Base-by-base conservation (phyloP, 2,888 invertebrate genomes). In the Parelbella ahira region DNA sequence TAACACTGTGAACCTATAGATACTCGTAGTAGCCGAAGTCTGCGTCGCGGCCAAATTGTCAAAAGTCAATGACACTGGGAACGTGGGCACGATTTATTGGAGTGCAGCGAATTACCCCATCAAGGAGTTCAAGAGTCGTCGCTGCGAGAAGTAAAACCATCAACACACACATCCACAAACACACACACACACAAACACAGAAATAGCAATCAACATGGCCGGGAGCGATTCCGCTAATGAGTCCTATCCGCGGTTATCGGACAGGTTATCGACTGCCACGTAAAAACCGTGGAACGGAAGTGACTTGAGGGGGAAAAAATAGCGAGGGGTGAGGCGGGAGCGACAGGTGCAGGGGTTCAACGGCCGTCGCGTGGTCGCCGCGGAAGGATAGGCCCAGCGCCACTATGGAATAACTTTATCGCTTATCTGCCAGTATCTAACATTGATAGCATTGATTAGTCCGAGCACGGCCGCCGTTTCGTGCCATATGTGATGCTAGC, bases 261-360 rank as follows among this genome's bases (percentile, higher is more conserved):
- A 63, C 77, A 68, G 77, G 78, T 78, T 83, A 80, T 78, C 74
- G 82, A 70, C 70, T 66, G 72, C 61, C 68, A 63, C 68, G 72
- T 64, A 86, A 86, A 83, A 83, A 84, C 69, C 48, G 52, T 68
- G 58, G 69, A 69, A 75, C 84, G 86, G 84, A 86, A 86, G 83
- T 81, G 53, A 54, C 55, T 64, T 60, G 60, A 64, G 60, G 15
- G 15, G 4, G 68, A 83, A 83, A 83, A 84, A 86, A 83, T 72
- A 57, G 64, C 63, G 63, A 68, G 78, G 77, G 74, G 67, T 67
- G 69, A 60, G 73, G 70, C 56, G 72, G 67, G 71, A 64, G 62
- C 49, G 55, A 72, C 82, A 81, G 83, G 81, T 80, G 81, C 66
- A 62, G 49, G 56, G 70, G 84, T 81, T 83, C 84, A 83, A 78